Evolutionary conservation across 2,888 invertebrate species (phyloP), one percentile per base, ranked within the genome.

Genomic region (Lithophane semibrunnea): DNA sequence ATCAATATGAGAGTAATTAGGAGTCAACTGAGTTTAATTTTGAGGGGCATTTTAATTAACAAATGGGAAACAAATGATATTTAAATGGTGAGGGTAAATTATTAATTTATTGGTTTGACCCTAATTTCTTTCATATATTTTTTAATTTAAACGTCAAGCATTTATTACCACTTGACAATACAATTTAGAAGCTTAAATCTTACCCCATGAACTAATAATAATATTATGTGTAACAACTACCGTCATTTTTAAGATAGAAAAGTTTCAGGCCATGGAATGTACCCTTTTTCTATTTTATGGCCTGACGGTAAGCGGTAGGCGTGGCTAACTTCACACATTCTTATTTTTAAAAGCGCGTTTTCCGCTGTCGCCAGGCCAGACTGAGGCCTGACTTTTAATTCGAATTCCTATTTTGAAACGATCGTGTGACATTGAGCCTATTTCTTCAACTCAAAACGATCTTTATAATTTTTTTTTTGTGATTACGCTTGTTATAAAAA

Each of bases 381-480:
- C 83, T 84, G 89, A 88, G 92, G 92, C 89, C 90, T 92, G 92
- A 92, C 89, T 93, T 94, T 93, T 92, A 69, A 79, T 77, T 79
- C 73, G 66, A 75, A 82, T 86, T 83, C 86, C 88, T 82, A 71
- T 79, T 82, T 77, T 78, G 63, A 84, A 84, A 83, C 90, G 91
- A 93, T 93, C 89, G 85, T 63, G 85, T 77, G 82, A 83, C 79
- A 72, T 69, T 77, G 75, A 75, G 78, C 71, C 58, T 77, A 84
- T 86, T 76, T 79, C 58, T 73, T 84, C 5, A 73, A 75, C 77
- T 87, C 86, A 84, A 84, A 90, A 84, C 90, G 88, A 78, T 89
- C 85, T 84, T 78, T 88, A 83, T 89, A 84, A 84, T 83, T 89
- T 80, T 80, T 80, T 80, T 90, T 84, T 82, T 83, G 83, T 88